phyloP scores from a whole-genome alignment of 2,888 invertebrate genomes.

The Brachypalpus laphriformis region DNA sequence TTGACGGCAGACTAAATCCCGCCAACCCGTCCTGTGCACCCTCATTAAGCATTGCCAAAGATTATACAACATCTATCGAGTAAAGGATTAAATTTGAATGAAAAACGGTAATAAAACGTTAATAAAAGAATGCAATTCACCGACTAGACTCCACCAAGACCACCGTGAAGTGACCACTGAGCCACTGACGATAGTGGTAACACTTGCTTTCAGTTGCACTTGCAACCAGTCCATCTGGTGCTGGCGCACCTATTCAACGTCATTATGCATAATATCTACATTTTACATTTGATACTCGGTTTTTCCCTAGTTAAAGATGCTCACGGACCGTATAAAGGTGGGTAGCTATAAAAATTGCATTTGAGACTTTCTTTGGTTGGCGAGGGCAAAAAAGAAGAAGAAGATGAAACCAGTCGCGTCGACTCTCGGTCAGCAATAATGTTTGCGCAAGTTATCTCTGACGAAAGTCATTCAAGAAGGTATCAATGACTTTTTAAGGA shows the following conservation, averaged over 20 bases:
- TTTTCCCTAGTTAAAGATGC: neutral
- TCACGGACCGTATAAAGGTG: conserved; percentile 10
- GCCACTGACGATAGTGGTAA: neutral
- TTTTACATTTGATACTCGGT: conserved; percentile 5
- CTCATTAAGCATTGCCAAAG: too few species aligned
- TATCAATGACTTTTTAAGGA: conserved; percentile 66
- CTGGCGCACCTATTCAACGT: neutral
- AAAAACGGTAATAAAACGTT: neutral
- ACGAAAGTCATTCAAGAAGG: conserved; percentile 52
- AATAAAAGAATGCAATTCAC: neutral
- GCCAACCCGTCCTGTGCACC: too few species aligned
- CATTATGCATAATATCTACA: conserved; percentile 12
- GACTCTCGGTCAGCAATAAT: conserved; percentile 1
- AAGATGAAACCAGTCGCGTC: neutral
- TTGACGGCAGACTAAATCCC: too few species aligned
- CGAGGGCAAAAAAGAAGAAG: neutral
- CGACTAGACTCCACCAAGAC: neutral
- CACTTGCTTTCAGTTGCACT: conserved; percentile 23
- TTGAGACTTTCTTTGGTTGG: neutral
- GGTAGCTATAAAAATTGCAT: conserved; percentile 9
- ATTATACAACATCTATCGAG: too few species aligned
- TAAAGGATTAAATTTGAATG: too few species aligned
- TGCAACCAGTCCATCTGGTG: conserved; percentile 9
- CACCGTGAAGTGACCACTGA: conserved; percentile 4
- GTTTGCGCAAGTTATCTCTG: conserved; percentile 26